Percentiles rank a stretch among this genome's conserved stretches.
These are phyloP conservation scores for Orestias chungarensis DNA, from an alignment of 2,797 vertebrate genomes.

Conservation along the genomic window DNA sequence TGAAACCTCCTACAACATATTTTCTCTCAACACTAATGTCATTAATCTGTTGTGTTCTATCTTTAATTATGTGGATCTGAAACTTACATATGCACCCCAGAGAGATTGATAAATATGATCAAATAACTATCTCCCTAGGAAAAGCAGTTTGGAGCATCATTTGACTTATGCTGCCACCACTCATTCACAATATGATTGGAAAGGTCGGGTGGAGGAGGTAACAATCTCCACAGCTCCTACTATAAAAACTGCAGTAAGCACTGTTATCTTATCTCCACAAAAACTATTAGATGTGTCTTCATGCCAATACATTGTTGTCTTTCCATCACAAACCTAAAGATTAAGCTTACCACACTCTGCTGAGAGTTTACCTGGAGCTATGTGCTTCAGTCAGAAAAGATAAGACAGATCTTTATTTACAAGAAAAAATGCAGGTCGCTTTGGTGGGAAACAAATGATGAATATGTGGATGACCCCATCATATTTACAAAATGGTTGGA, in stretches of 20 bases:
- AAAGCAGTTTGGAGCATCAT: not conserved
- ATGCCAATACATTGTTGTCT: not conserved
- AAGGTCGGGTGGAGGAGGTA: no score
- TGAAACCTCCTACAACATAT: no score
- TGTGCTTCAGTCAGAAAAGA: no score
- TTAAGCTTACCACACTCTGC: no score
- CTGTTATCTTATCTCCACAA: not conserved
- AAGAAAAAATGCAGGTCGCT: no score
- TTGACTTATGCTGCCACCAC: not conserved
- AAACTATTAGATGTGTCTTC: not conserved
- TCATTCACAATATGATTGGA: not conserved
- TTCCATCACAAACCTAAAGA: no score
- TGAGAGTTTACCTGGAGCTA: no score
- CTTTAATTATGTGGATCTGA: slow-evolving; percentile 17
- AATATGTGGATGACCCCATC: no score
- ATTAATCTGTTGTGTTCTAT: slow-evolving; percentile 14
- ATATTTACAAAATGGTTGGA: no score
- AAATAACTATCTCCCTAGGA: not conserved
- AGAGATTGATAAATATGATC: not conserved
- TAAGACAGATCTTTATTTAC: no score
- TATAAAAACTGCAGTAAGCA: not conserved
- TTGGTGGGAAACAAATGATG: no score
- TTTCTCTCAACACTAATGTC: slow-evolving; percentile 4
- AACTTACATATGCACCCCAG: not conserved
- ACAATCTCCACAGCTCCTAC: not conserved